These are phyloP conservation scores for Delichon dasypus DNA, from an alignment of 2,797 vertebrate species.

Conservation along the genomic window DNA sequence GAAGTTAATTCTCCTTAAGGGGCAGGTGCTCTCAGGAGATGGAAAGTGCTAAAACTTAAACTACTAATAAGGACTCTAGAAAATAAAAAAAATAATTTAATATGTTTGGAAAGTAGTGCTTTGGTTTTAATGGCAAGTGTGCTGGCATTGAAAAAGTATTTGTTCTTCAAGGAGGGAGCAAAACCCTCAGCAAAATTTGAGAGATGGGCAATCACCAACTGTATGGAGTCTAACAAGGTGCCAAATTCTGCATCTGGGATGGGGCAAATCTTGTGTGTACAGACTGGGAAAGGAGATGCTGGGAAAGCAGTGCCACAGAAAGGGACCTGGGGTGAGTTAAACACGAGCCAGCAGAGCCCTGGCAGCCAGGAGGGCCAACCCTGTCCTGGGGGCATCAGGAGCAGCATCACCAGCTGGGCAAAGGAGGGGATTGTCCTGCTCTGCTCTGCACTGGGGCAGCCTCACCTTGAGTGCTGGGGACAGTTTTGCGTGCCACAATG, in stretches of 20 bases:
- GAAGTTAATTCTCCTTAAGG: not conserved
- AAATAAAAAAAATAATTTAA: not conserved
- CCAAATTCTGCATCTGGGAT: not conserved
- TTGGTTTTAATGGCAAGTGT: not conserved
- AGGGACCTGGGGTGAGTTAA: fast-evolving
- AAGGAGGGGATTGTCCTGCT: not conserved
- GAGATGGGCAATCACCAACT: not conserved
- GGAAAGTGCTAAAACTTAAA: not conserved
- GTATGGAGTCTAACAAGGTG: not conserved
- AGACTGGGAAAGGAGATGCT: not conserved
- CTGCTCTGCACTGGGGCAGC: no score
- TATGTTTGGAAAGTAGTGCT: not conserved
- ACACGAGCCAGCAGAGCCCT: not conserved
- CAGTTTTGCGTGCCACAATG: not conserved
- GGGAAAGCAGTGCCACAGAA: fast-evolving
- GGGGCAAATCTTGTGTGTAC: fast-evolving
- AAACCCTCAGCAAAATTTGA: not conserved
- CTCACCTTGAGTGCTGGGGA: no score
- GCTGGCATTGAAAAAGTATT: not conserved
- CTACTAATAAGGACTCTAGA: not conserved
- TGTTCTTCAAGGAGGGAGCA: not conserved
- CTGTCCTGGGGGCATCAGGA: not conserved
- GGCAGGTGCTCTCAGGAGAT: not conserved
- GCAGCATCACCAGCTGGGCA: fast-evolving
- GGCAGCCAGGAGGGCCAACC: not conserved